These are phyloP conservation scores for Lepidurus couesii DNA, from an alignment of 1,140 invertebrate species.

Conservation along the genomic window DNA sequence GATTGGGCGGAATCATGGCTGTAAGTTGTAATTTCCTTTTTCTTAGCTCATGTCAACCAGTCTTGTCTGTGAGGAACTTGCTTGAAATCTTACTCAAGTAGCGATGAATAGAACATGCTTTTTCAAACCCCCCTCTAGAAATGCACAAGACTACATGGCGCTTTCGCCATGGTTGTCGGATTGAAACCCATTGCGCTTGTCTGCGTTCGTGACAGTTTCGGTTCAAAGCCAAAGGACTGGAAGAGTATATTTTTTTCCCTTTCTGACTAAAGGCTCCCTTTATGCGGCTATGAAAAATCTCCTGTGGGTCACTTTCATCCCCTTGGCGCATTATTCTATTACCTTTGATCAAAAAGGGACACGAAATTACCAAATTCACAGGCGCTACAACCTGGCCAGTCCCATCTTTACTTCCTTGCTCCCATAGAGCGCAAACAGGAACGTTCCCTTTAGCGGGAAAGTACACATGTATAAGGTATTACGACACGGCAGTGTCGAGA, in stretches of 20 bases:
- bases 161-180: constrained; percentile 14
- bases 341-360: not conserved
- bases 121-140: not conserved
- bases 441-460: not conserved
- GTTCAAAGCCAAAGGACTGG: not conserved
- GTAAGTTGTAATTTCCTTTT: not conserved
- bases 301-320: not conserved
- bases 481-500: not conserved
- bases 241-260: not conserved
- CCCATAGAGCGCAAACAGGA: not conserved
- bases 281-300: not conserved
- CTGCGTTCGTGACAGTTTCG: constrained; percentile 18
- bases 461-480: too few relatives aligned
- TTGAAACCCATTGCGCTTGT: constrained; percentile 7
- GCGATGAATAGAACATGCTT: not conserved
- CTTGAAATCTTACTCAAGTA: not conserved
- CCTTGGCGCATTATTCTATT: constrained; percentile 11
- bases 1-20: not conserved
- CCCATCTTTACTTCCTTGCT: not conserved
- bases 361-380: not conserved
- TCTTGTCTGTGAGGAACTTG: not conserved
- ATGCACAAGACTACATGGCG: constrained; percentile 9
- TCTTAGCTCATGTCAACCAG: constrained; percentile 5
- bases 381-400: not conserved
- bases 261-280: not conserved